A percentile compares a stretch with the other conserved stretches of the same genome.
Evolutionary conservation across 2,113 vertebrate genomes (phyloP).

Genomic region (Neogobius melanostomus): DNA sequence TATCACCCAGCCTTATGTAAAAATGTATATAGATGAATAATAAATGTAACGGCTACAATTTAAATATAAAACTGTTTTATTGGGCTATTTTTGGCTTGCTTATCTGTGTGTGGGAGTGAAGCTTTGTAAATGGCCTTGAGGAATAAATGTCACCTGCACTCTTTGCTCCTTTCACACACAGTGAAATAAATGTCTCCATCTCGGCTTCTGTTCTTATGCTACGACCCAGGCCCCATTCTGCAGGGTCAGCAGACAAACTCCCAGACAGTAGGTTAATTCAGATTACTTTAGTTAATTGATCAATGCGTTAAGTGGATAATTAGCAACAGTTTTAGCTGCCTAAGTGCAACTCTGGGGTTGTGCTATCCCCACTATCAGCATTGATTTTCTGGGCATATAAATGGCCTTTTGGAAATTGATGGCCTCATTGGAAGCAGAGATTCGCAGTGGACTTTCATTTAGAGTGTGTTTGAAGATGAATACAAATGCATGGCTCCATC

Average conservation of each 20-base stretch:
- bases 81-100: neutral
- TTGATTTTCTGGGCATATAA: conserved; percentile 83
- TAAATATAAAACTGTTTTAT: too few relatives aligned
- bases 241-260: conserved; percentile 81
- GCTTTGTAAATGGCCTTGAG: conserved; percentile 69
- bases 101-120: conserved; percentile 29
- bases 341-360: conserved; percentile 80
- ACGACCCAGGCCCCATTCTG: conserved; percentile 76
- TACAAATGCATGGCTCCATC: conserved; percentile 70
- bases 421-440: conserved; percentile 71
- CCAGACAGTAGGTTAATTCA: conserved; percentile 82
- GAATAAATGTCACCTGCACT: conserved; percentile 64
- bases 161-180: conserved; percentile 52
- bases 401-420: conserved; percentile 83
- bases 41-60: too few relatives aligned
- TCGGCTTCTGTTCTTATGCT: conserved; percentile 49
- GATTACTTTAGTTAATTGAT: conserved; percentile 86
- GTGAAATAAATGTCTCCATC: conserved; percentile 60
- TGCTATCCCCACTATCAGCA: conserved; percentile 75
- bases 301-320: conserved; percentile 84
- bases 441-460: conserved; percentile 75
- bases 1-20: too few relatives aligned
- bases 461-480: conserved; percentile 78
- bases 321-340: conserved; percentile 80
- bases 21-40: too few relatives aligned